These are phyloP conservation scores for Tachyglossus aculeatus DNA, from an alignment of 2,797 vertebrate species.

Conservation along the genomic window DNA sequence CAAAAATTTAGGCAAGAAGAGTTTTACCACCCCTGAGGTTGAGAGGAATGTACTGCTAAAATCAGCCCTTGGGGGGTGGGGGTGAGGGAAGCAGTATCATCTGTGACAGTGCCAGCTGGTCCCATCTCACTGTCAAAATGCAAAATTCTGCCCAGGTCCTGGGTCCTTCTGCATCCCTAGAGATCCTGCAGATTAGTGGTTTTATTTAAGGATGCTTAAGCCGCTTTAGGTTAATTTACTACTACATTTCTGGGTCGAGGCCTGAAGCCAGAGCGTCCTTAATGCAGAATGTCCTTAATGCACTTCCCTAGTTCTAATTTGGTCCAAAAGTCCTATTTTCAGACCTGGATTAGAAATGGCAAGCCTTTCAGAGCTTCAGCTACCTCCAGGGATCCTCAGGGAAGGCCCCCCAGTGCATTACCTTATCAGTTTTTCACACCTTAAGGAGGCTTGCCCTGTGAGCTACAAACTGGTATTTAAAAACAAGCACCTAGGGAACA, in stretches of 20 bases:
- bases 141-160: slow-evolving; percentile 2
- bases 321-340: neutral
- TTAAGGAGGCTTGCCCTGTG: neutral
- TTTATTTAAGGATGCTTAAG: slow-evolving; percentile 32
- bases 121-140: neutral
- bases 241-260: slow-evolving; percentile 6
- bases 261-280: neutral
- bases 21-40: neutral
- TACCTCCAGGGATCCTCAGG: neutral
- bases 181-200: neutral
- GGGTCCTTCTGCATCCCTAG: neutral
- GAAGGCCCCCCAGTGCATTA: neutral
- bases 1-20: neutral
- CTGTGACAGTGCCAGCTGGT: slow-evolving; percentile 15
- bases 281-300: neutral
- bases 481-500: too few relatives aligned
- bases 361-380: neutral
- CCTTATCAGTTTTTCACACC: neutral
- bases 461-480: too few relatives aligned
- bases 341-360: neutral
- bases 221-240: slow-evolving; percentile 6
- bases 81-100: neutral
- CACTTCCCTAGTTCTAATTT: neutral
- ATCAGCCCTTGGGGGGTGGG: neutral
- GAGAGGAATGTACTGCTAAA: slow-evolving; percentile 12